Conservation (phyloP, 2,888 invertebrate genomes). For the Myathropa florea region DNA sequence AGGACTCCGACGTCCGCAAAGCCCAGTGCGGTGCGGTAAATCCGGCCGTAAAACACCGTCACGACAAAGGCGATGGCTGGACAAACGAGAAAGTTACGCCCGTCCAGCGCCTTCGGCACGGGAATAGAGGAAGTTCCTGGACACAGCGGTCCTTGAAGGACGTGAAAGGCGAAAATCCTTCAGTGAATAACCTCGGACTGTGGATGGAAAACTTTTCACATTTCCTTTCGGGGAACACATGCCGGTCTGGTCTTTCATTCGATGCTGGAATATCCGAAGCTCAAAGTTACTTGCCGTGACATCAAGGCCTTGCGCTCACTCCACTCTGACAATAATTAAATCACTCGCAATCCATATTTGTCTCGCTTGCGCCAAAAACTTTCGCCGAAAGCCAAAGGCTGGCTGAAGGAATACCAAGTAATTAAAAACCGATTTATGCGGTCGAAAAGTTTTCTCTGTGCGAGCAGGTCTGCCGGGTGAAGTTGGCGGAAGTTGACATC, state of each 20-base stretch:
- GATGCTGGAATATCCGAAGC: not conserved
- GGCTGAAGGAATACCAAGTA: slow-evolving; percentile 30
- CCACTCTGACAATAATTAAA: slow-evolving; percentile 41
- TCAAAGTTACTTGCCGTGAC: slow-evolving; percentile 10
- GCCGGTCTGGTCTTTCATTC: too few species aligned
- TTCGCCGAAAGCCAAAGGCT: not conserved
- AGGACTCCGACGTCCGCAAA: slow-evolving; percentile 10
- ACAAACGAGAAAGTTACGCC: slow-evolving; percentile 12
- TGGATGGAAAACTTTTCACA: slow-evolving; percentile 6
- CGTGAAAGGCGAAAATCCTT: slow-evolving; percentile 23
- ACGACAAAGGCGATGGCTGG: slow-evolving; percentile 19
- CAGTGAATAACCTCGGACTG: slow-evolving; percentile 22
- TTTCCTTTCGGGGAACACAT: not conserved
- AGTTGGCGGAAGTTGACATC: slow-evolving; percentile 45
- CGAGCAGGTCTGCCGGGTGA: not conserved
- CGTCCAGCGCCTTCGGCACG: not conserved
- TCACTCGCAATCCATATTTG: slow-evolving; percentile 49
- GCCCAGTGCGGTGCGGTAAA: slow-evolving; percentile 44
- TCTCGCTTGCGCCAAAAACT: slow-evolving; percentile 32
- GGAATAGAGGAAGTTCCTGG: slow-evolving; percentile 32
- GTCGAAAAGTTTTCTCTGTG: slow-evolving; percentile 43
- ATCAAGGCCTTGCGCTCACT: slow-evolving; percentile 37
- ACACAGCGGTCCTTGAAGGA: slow-evolving; percentile 39
- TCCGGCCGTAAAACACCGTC: slow-evolving; percentile 19
- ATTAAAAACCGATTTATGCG: slow-evolving; percentile 67